phyloP scores from a whole-genome alignment of 2,113 vertebrate genomes.

The Lagenorhynchus albirostris region DNA sequence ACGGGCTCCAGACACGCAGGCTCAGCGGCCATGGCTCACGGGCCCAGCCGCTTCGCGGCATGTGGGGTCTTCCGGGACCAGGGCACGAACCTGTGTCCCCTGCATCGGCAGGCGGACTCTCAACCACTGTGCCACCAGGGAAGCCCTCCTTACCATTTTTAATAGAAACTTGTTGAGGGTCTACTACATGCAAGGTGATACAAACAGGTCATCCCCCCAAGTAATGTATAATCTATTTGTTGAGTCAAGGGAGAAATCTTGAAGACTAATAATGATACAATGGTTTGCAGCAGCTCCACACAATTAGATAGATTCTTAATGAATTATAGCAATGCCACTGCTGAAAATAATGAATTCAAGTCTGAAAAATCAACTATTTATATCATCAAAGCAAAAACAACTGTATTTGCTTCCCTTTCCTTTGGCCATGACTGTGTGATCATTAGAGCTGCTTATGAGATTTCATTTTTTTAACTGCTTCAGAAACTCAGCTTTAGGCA shows the following conservation, averaged over 20 bases:
- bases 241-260: background rate
- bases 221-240: background rate
- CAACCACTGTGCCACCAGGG: too few relatives aligned
- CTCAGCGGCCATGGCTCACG: too few relatives aligned
- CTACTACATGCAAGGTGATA: background rate
- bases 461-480: background rate
- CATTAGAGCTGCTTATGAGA: background rate
- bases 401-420: background rate
- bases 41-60: too few relatives aligned
- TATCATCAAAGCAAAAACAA: background rate
- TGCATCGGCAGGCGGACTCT: too few relatives aligned
- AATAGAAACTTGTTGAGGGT: background rate
- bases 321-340: background rate
- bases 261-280: background rate
- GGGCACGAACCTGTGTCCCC: too few relatives aligned
- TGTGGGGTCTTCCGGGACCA: too few relatives aligned
- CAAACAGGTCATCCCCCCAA: background rate
- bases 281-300: background rate
- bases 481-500: background rate
- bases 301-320: background rate
- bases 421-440: background rate
- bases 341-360: background rate
- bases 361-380: conserved; percentile 29
- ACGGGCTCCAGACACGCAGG: too few relatives aligned
- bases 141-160: background rate